Percentiles rank a stretch among this genome's conserved stretches.
Evolutionary conservation across 2,888 invertebrate genomes (phyloP).

Genomic region (Agrochola circellaris): DNA sequence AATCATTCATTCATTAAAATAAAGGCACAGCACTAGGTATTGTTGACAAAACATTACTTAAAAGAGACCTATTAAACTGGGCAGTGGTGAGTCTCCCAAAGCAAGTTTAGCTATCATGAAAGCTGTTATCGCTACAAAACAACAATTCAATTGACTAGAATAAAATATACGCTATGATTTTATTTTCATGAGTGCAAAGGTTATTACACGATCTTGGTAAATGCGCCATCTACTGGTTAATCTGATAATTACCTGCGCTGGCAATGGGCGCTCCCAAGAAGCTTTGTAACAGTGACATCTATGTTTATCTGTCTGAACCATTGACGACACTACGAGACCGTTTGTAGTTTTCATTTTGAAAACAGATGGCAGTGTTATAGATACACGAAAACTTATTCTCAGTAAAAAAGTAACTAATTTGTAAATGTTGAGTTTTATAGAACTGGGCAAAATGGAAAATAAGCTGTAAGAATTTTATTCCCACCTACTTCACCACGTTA

Average conservation of each 20-base stretch:
- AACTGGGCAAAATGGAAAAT: background rate
- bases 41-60: background rate
- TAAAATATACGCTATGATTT: background rate
- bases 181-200: background rate
- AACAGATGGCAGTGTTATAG: constrained; percentile 22
- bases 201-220: accelerated
- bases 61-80: background rate
- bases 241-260: background rate
- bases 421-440: background rate
- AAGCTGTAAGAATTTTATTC: no score
- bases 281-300: constrained; percentile 27
- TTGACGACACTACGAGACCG: accelerated
- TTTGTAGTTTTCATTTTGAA: background rate
- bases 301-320: background rate
- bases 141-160: background rate
- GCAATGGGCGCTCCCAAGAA: accelerated
- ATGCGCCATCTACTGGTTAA: constrained; percentile 19
- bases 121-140: no score
- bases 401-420: background rate
- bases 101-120: no score
- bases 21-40: no score
- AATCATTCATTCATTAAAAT: background rate
- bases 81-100: background rate
- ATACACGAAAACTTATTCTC: background rate
- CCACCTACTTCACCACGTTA: no score